Evolutionary conservation across 2,888 invertebrate genomes (phyloP).

Genomic region (Ectemnius cavifrons): DNA sequence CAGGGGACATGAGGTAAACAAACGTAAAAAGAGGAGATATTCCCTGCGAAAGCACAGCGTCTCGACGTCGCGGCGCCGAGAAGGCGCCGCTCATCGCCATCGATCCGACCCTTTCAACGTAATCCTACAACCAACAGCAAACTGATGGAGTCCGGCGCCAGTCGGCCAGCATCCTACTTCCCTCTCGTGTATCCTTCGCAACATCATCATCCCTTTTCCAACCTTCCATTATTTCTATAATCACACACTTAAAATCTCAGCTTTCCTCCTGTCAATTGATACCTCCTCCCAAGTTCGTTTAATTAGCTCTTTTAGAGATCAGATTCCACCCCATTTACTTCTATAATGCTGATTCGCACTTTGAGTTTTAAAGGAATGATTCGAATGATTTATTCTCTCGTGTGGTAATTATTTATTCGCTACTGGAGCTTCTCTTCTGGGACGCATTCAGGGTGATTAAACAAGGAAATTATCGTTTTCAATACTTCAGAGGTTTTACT

Average conservation of each 20-base stretch:
- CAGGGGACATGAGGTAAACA: conserved; percentile 47
- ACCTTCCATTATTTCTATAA: conserved; percentile 41
- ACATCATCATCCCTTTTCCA: conserved; percentile 12
- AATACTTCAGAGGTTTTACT: too few species aligned
- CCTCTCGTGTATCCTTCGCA: not conserved
- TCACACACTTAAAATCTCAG: conserved; percentile 40
- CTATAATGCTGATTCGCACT: too few species aligned
- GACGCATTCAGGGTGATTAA: too few species aligned
- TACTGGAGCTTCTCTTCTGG: too few species aligned
- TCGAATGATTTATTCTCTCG: too few species aligned
- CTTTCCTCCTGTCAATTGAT: conserved; percentile 10
- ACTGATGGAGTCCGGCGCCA: conserved; percentile 43
- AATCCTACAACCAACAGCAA: conserved; percentile 43
- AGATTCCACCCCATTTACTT: not conserved
- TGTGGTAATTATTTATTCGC: too few species aligned
- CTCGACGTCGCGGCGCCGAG: conserved; percentile 52
- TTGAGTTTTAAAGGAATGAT: too few species aligned
- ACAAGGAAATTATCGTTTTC: too few species aligned
- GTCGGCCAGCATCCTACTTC: conserved; percentile 6
- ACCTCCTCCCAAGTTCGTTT: not conserved
- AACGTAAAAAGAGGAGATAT: conserved; percentile 42
- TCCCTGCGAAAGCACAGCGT: conserved; percentile 33
- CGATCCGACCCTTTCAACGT: conserved; percentile 50
- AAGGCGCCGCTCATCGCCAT: conserved; percentile 51
- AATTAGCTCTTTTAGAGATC: not conserved